phyloP scores from a whole-genome alignment of 2,797 vertebrate species.

The Microctenopoma lineatum region DNA sequence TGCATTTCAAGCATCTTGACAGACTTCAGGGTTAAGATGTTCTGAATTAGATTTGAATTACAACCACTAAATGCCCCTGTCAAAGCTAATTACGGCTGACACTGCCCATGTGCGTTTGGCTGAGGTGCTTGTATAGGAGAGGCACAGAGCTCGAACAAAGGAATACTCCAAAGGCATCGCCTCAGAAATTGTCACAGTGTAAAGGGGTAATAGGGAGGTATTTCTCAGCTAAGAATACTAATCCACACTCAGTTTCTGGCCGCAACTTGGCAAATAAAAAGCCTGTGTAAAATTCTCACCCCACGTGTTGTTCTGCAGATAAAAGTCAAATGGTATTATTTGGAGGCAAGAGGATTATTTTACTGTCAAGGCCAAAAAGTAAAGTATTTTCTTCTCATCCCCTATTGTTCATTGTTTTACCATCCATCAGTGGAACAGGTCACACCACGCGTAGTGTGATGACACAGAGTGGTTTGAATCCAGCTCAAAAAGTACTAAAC shows the following conservation, averaged over 20 bases:
- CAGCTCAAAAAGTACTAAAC: constrained; percentile 7
- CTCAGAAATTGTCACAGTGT: constrained; percentile 91
- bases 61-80: constrained; percentile 99
- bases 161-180: constrained; percentile 90
- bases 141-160: constrained; percentile 92
- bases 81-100: constrained; percentile 96
- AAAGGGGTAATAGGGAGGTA: constrained; percentile 90
- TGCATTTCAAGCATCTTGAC: constrained; percentile 95
- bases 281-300: constrained; percentile 76
- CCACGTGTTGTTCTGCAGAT: constrained; percentile 22
- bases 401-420: neutral
- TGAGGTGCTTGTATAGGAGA: constrained; percentile 86
- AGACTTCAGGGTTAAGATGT: constrained; percentile 99
- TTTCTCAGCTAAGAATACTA: constrained; percentile 87
- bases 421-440: constrained; percentile 9
- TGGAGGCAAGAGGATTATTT: neutral
- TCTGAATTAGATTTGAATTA: constrained; percentile 99
- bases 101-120: constrained; percentile 91
- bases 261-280: constrained; percentile 79
- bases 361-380: constrained; percentile 12
- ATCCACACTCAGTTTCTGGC: constrained; percentile 79
- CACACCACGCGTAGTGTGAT: constrained; percentile 11
- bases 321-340: constrained; percentile 20
- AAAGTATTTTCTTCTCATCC: neutral
- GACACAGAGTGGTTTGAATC: constrained; percentile 12